These are phyloP conservation scores for Crocuta crocuta DNA, from an alignment of 2,113 vertebrate genomes.

Conservation along the genomic window DNA sequence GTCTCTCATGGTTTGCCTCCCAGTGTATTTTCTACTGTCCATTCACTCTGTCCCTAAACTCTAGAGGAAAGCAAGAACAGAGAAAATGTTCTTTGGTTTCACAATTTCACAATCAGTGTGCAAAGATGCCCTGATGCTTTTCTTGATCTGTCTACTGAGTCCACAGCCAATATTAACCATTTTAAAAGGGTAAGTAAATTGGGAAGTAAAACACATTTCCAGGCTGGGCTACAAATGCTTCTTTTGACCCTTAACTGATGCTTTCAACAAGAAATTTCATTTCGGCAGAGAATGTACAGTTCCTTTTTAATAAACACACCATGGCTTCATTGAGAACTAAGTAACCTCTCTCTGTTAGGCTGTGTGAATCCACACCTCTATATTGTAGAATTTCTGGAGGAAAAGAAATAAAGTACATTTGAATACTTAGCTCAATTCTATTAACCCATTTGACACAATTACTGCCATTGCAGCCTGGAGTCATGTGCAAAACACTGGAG, in stretches of 20 bases:
- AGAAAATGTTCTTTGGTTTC: not conserved
- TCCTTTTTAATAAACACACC: not conserved
- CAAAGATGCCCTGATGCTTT: not conserved
- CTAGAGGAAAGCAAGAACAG: not conserved
- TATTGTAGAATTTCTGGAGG: slow-evolving; percentile 9
- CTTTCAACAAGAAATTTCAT: not conserved
- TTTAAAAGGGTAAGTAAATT: not conserved
- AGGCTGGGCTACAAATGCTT: not conserved
- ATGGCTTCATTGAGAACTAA: not conserved
- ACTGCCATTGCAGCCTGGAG: not conserved
- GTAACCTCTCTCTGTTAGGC: not conserved
- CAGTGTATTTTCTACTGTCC: not conserved
- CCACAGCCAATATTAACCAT: not conserved
- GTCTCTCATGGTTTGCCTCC: no score
- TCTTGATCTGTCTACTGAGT: not conserved
- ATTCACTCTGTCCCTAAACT: not conserved
- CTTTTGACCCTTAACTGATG: slow-evolving; percentile 42
- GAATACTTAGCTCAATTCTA: not conserved
- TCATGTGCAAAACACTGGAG: not conserved
- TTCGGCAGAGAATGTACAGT: not conserved
- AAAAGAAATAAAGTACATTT: not conserved
- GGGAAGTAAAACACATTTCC: not conserved
- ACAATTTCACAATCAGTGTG: not conserved
- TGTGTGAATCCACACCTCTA: not conserved
- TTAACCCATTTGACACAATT: not conserved